Conservation (phyloP, 92 coral and sea anemone species). For the Epizoanthus ramosus region DNA sequence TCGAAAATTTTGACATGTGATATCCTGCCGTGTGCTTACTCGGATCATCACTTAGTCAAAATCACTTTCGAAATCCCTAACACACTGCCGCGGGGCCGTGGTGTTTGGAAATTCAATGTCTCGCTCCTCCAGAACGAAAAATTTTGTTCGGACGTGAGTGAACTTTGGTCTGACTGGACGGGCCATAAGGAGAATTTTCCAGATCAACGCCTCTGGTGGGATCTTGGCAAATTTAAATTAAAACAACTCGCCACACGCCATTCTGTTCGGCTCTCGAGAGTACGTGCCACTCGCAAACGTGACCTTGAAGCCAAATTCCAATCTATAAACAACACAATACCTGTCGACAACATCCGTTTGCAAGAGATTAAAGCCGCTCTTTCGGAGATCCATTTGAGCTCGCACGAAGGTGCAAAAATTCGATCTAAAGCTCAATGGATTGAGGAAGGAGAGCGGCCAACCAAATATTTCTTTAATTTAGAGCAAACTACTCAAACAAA, state of each 20-base stretch:
- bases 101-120: neutral
- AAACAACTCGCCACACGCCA: neutral
- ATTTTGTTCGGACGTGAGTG: neutral
- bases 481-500: neutral
- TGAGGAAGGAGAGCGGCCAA: neutral
- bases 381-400: too few relatives aligned
- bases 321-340: neutral
- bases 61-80: too few relatives aligned
- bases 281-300: neutral
- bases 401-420: neutral
- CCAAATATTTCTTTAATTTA: neutral
- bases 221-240: neutral
- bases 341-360: too few relatives aligned
- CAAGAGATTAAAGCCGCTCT: too few relatives aligned
- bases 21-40: too few relatives aligned
- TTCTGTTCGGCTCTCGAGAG: neutral
- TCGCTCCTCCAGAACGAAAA: neutral
- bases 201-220: constrained; percentile 12
- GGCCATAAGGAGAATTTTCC: neutral
- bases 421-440: constrained; percentile 2
- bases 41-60: too few relatives aligned
- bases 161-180: neutral
- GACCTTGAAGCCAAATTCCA: neutral
- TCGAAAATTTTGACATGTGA: too few relatives aligned
- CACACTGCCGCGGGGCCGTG: neutral